A percentile compares a stretch with the other conserved stretches of the same genome.
Conservation (phyloP, 2,113 vertebrate species). For the Xenus cinereus region DNA sequence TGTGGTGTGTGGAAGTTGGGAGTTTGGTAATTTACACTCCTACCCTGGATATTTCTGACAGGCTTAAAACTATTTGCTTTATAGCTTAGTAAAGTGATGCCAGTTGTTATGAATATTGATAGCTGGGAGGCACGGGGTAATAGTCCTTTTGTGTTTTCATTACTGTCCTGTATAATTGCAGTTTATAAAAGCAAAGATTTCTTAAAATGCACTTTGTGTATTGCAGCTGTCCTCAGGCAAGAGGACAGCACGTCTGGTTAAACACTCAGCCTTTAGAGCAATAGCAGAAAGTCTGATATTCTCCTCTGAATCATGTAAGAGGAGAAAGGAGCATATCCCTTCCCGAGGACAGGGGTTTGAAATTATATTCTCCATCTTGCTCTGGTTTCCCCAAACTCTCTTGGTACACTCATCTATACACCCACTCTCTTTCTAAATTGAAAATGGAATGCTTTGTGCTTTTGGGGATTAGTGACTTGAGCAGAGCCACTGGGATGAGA, state of each 20-base stretch:
- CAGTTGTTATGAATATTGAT: not conserved
- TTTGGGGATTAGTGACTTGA: slow-evolving; percentile 20
- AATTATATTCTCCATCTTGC: not conserved
- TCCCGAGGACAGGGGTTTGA: not conserved
- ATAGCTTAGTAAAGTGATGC: not conserved
- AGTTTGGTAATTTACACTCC: not conserved
- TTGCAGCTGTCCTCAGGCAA: not conserved
- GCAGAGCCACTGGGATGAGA: not conserved
- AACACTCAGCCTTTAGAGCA: not conserved
- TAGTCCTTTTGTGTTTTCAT: not conserved
- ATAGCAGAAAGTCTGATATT: not conserved
- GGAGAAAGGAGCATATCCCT: not conserved
- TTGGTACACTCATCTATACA: not conserved
- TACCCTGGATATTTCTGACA: not conserved
- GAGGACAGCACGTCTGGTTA: not conserved
- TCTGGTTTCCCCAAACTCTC: not conserved
- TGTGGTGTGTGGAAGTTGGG: not conserved
- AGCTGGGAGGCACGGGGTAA: not conserved
- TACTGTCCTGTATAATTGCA: not conserved
- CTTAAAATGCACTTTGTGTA: not conserved
- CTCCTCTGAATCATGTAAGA: not conserved
- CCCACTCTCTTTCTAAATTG: slow-evolving; percentile 1
- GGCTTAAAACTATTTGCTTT: not conserved
- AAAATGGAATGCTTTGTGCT: slow-evolving; percentile 1
- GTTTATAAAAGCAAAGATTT: not conserved